Evolutionary conservation across 2,113 vertebrate genomes (phyloP), one percentile per base, ranked within the genome.

Genomic region (Stegastes partitus): DNA sequence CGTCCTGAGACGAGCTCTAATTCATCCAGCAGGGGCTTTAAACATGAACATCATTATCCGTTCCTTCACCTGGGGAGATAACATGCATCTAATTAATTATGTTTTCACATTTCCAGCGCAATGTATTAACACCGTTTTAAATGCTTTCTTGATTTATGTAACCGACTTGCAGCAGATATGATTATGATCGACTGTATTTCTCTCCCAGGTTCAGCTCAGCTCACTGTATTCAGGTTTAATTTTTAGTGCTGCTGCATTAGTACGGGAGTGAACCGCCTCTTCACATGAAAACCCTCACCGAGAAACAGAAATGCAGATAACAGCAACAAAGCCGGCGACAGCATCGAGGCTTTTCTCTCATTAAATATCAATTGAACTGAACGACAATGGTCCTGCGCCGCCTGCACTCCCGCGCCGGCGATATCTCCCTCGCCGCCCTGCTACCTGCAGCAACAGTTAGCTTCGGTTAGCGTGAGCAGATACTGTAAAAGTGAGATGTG

Each of bases 391-490:
- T 50, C 10, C 9, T 47, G 11, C 10, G 11, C 12, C 42, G 25
- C 39, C 54, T 72, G 3, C 47, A 15, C 47, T 50, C 49, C 59
- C 54, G 74, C 39, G 65, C 42, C 3, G 49, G 5, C 45, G 16
- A 23, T 72, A 12, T 62, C 50, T 55, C 14, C 0, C 39, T 65
- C 26, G 34, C 69, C n/a, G 10, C 26, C 45, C 63, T 44, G 22
- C 57, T 62, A 18, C 53, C 11, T 55, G 22, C 53, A 72, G 84
- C 65, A 84, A 84, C 83, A 84, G 70, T 88, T 88, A 75, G 77
- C 74, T 73, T 76, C 70, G 67, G 78, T 73, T 56, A 50, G 14
- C 65, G 66, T 44, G 73, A 73, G 49, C 72, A 65, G 47, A 75
- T 76, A 81, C 64, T 59, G 28, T 83, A 77, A 75, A 83, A 86